Evolutionary conservation across 1,140 invertebrate species (phyloP), one percentile per base, ranked within the genome.

Genomic region (Lepidotrigona ventralis): DNA sequence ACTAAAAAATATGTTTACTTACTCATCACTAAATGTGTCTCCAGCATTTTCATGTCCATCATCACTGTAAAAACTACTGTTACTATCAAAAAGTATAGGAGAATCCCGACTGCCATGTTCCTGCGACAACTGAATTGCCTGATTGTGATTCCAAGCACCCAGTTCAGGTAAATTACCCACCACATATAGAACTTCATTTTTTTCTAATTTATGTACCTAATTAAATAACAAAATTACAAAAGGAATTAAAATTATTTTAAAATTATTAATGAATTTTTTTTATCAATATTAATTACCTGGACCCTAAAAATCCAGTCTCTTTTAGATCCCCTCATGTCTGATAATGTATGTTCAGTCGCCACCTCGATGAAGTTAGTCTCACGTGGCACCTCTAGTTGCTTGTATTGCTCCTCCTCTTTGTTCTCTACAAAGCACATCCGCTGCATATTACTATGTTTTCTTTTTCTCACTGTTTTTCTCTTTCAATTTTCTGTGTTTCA

Each of bases 81-180:
- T 93, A 83, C 84, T 90, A 26, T 93, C 93, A 81, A 92, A 92
- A 26, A 82, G 56, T 73, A 81, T 76, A 64, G 92, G 90, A 54
- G 92, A 92, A 84, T 91, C 88, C 21, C 78, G 85, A 80, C 76
- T 88, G 76, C 60, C 81, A 58, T 86, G 88, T 91, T 94, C 94
- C 85, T 91, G 91, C 15, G 91, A 85, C 26, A 94, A 72, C 63
- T 92, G 93, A 56, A 94, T 87, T 19, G 94, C 93, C 79, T 94
- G 93, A 54, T 93, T 93, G 73, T 94, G 94, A 85, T 94, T 94
- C 94, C 94, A 94, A 46, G 93, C 90, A 75, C 94, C 93, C 58
- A 94, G 85, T 79, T 94, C 93, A 23, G 94, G 92, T 26, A 94
- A 74, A 84, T 94, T 94, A 33, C 94, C 94, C 15, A 94, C 94